Evolutionary conservation across 1,140 invertebrate species (phyloP), one percentile per base, ranked within the genome.

Genomic region (Cyclargus thomasi): DNA sequence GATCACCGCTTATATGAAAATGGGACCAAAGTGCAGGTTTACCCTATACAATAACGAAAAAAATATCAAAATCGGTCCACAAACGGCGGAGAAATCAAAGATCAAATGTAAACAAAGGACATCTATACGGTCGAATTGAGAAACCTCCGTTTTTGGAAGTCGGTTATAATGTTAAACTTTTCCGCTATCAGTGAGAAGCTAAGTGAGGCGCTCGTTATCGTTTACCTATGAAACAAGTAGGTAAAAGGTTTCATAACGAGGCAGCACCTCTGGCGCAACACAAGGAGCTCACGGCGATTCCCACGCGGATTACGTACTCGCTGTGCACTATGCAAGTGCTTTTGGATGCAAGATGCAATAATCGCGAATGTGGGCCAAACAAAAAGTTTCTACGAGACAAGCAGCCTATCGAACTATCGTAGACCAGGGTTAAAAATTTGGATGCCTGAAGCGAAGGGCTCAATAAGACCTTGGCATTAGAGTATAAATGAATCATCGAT

Each of bases 241-340:
- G 17, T 59, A 20, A 35, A 65, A 59, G 67, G 82, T 86, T 81
- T 84, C 78, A 81, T 80, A 84, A 85, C 75, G 62, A 64, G 67
- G 73, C 63, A 74, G 75, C 67, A 67, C 74, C 74, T 65, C 83
- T 85, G 55, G 78, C 83, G 79, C 80, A 87, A 88, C 70, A 65
- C 65, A 67, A 68, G 73, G 65, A 70, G 73, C 79, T 71, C 74
- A 72, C 69, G 71, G 68, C 74, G 77, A 79, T 88, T 88, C 86
- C 86, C 86, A 88, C 86, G 86, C 86, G 81, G 82, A 88, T 86
- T 88, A 87, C 80, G 78, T 85, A 82, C 65, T 20, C 20, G 55
- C 55, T 59, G 2, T 68, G 64, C 68, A 70, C 35, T 73, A 75
- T 70, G 77, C 79, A 85, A 81, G 82, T 86, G 82, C 73, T 73